Evolutionary conservation across 2,797 vertebrate genomes (phyloP), one percentile per base, ranked within the genome.

Genomic region (Ptychobarbus kaznakovi): DNA sequence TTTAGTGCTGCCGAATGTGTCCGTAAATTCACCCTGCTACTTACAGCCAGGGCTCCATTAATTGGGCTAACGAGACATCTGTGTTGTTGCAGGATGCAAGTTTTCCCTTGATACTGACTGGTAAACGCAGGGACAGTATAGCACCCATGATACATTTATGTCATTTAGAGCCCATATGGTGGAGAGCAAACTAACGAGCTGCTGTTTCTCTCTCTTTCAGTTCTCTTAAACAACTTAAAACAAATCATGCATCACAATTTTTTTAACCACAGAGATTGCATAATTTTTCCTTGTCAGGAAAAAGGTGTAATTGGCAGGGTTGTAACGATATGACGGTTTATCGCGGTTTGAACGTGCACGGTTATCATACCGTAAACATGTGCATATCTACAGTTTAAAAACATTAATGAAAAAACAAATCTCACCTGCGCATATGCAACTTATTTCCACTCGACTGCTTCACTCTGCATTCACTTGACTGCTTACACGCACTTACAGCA

Each of bases 81-180:
- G 11, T 69, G 66, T 70, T 72, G 2, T 65, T 49, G 18, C 49
- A 22, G 42, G 20, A 80, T n/a, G 22, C n/a, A n/a, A 6, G 51
- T 28, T 84, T 72, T 78, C 20, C 42, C 58, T 76, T 44, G 42
- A 79, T 72, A 58, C 32, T 87, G 81, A 80, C 76, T 63, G 65
- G 15, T 7, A 25, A 70, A 63, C 46, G 25, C n/a, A 2, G 65
- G 25, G 25, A 49, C 25, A 32, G 46, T 32, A 61, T n/a, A 42
- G 18, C 66, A 56, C 11, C 11, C 32, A 82, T 82, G 20, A 76
- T 69, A 51, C 74, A 58, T 83, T 58, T 10, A 44, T 76, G 66
- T 68, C 22, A 78, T 82, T 61, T 42, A 72, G 22, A 81, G 32
- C 56, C 75, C 75, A 84, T 76, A 87, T 81, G 53, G 61, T 42